A percentile compares a stretch with the other conserved stretches of the same genome.
These are phyloP conservation scores for Euphonia xanthogaster DNA, from an alignment of 2,797 vertebrate species.

Conservation along the genomic window DNA sequence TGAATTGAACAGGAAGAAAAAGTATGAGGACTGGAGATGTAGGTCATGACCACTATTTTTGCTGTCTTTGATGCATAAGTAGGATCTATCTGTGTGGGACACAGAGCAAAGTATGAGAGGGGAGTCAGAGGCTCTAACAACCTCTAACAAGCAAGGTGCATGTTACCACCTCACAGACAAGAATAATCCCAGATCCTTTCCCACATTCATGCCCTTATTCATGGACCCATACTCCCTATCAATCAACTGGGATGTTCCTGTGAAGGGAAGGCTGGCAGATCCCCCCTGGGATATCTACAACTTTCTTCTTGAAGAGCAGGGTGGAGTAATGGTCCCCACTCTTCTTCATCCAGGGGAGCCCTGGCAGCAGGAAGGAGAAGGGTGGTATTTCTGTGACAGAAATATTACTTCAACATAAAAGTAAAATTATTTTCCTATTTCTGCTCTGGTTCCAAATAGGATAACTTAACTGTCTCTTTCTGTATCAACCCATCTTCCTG, in stretches of 20 bases:
- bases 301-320: not conserved
- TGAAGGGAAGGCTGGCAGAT: not conserved
- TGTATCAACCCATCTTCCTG: not conserved
- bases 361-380: not conserved
- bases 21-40: not conserved
- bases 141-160: not conserved
- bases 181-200: not conserved
- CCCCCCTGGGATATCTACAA: not conserved
- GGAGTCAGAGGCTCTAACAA: not conserved
- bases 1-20: rapidly evolving
- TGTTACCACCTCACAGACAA: not conserved
- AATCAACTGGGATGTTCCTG: not conserved
- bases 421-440: not conserved
- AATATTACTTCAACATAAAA: not conserved
- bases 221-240: not conserved
- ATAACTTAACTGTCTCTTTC: not conserved
- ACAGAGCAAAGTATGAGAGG: not conserved
- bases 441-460: not conserved
- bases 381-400: not conserved
- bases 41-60: not conserved
- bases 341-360: not conserved
- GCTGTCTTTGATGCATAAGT: not conserved
- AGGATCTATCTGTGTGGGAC: not conserved
- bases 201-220: not conserved
- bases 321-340: not conserved